Evolutionary conservation across 2,113 vertebrate species (phyloP).

Genomic region (Emydura subglobosa): DNA sequence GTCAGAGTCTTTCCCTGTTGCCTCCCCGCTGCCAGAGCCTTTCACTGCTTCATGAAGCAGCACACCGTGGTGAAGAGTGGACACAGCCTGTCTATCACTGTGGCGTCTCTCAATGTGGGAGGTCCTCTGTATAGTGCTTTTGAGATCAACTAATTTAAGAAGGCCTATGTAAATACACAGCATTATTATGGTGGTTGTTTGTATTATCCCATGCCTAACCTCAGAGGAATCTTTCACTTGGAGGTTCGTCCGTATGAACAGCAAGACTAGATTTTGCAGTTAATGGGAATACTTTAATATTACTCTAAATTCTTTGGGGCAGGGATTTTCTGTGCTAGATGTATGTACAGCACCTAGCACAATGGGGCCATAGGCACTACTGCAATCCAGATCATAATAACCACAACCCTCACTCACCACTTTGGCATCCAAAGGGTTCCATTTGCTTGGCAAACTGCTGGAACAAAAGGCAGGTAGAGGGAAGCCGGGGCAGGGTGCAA

Average conservation of each 20-base stretch:
- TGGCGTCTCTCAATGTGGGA: neutral
- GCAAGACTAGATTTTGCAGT: neutral
- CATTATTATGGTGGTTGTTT: rapidly evolving
- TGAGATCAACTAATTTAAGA: neutral
- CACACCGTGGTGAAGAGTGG: no score
- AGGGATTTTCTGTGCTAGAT: neutral
- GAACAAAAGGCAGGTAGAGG: neutral
- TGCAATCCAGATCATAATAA: neutral
- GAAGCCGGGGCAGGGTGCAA: neutral
- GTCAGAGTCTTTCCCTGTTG: no score
- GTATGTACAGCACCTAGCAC: neutral
- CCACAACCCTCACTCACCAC: no score
- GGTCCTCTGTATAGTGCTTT: neutral
- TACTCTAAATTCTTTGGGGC: neutral
- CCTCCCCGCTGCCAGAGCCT: no score
- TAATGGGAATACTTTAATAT: neutral
- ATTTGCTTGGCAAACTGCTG: neutral
- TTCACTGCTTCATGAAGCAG: no score
- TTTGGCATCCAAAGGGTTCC: neutral
- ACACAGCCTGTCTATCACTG: neutral
- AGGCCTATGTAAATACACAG: neutral
- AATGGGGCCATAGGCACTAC: neutral
- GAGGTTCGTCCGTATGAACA: neutral
- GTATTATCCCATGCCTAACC: neutral
- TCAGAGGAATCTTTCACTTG: neutral